Evolutionary conservation across 1,140 invertebrate genomes (phyloP).

Genomic region (Planococcus citri): DNA sequence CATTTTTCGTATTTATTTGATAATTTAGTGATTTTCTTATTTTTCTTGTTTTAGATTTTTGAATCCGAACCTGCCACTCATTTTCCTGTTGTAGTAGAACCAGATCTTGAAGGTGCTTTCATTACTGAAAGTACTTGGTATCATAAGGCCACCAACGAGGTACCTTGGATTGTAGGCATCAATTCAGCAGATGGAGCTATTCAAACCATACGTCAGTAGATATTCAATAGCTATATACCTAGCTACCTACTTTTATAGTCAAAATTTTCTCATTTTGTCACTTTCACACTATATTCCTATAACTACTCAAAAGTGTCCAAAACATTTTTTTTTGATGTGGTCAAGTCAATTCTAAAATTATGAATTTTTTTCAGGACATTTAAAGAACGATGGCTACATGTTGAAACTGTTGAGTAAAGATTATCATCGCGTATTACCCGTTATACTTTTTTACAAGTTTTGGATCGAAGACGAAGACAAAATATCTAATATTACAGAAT

Average conservation of each 20-base stretch:
- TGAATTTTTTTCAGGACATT: conserved; percentile 1
- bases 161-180: conserved; percentile 2
- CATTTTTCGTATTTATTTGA: too few relatives aligned
- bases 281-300: too few relatives aligned
- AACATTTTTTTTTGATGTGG: too few relatives aligned
- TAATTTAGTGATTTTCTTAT: neutral
- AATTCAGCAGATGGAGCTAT: neutral
- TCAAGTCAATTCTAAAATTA: too few relatives aligned
- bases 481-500: neutral
- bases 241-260: neutral
- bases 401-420: neutral
- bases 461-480: neutral
- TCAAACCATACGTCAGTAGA: neutral
- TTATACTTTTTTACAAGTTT: neutral
- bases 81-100: neutral
- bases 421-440: neutral
- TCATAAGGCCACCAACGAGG: neutral
- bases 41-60: neutral
- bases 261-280: too few relatives aligned
- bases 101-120: neutral
- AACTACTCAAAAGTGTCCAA: too few relatives aligned
- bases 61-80: neutral
- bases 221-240: neutral
- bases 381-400: neutral
- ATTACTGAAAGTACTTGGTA: neutral